Conservation (phyloP, 2,888 invertebrate genomes). For the Boloria selene region DNA sequence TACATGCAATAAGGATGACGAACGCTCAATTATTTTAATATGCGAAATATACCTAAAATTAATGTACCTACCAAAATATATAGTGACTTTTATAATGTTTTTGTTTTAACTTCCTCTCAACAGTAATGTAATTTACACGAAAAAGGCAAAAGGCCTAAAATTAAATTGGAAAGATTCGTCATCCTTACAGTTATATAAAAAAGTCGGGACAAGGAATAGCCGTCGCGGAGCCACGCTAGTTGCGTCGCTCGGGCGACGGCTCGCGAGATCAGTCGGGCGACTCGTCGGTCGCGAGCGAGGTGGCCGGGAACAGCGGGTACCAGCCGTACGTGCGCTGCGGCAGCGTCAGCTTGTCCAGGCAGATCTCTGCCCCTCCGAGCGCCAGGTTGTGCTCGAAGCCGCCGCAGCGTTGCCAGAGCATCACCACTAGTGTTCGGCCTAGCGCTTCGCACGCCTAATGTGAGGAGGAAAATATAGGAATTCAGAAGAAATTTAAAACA, state of each 20-base stretch:
- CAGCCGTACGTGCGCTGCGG: conserved; percentile 92
- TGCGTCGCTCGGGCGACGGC: conserved; percentile 78
- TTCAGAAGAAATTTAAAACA: too few relatives aligned
- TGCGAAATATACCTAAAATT: too few relatives aligned
- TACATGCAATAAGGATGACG: not conserved
- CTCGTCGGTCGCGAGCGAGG: conserved; percentile 87
- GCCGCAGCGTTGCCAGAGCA: conserved; percentile 95
- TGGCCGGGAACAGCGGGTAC: conserved; percentile 95
- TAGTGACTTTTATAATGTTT: not conserved
- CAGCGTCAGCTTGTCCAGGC: conserved; percentile 90
- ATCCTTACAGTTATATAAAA: not conserved
- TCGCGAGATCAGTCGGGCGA: conserved; percentile 80
- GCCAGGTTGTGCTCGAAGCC: conserved; percentile 92
- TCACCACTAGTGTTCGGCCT: conserved; percentile 92
- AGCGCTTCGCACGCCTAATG: conserved; percentile 86
- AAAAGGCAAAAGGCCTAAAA: too few relatives aligned
- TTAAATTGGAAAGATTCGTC: conserved; percentile 2
- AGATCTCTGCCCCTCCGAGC: conserved; percentile 93
- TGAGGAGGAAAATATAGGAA: too few relatives aligned
- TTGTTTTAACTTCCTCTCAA: not conserved
- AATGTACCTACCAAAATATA: too few relatives aligned
- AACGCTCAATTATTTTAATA: not conserved
- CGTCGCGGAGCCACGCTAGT: conserved; percentile 66
- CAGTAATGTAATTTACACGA: not conserved
- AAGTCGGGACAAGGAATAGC: conserved; percentile 44